These are phyloP conservation scores for Hypsopygia costalis DNA, from an alignment of 2,888 invertebrate genomes.

Conservation along the genomic window DNA sequence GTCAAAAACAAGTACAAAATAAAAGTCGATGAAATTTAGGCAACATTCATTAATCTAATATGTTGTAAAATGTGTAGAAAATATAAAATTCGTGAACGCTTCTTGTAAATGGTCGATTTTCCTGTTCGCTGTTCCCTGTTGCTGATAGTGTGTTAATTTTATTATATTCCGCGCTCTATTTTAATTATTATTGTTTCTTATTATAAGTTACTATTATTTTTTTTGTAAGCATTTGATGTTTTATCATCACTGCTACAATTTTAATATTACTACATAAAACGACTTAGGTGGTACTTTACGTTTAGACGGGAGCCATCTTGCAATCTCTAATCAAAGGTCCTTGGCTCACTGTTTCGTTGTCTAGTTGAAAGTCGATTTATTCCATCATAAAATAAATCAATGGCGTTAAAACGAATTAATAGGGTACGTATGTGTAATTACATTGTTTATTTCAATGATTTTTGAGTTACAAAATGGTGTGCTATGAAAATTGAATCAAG, in stretches of 20 bases:
- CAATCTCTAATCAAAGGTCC: constrained; percentile 92
- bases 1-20: too few species aligned
- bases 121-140: constrained; percentile 77
- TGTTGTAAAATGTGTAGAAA: too few species aligned
- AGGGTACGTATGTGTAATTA: constrained; percentile 86
- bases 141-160: constrained; percentile 69
- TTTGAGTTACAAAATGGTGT: constrained; percentile 43
- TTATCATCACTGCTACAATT: constrained; percentile 46
- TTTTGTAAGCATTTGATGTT: constrained; percentile 58
- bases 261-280: constrained; percentile 71
- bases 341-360: constrained; percentile 91
- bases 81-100: constrained; percentile 41
- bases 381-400: constrained; percentile 87
- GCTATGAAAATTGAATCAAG: constrained; percentile 63
- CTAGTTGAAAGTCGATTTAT: constrained; percentile 89
- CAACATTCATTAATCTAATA: too few species aligned
- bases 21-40: too few species aligned
- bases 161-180: constrained; percentile 59
- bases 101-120: constrained; percentile 75
- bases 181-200: constrained; percentile 64
- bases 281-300: constrained; percentile 87
- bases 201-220: constrained; percentile 74
- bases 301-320: constrained; percentile 92
- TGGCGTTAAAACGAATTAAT: constrained; percentile 99
- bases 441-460: constrained; percentile 43